Conservation (phyloP, 37 sponge, comb jelly and placozoan genomes). For the Chondrosia reniformis region DNA sequence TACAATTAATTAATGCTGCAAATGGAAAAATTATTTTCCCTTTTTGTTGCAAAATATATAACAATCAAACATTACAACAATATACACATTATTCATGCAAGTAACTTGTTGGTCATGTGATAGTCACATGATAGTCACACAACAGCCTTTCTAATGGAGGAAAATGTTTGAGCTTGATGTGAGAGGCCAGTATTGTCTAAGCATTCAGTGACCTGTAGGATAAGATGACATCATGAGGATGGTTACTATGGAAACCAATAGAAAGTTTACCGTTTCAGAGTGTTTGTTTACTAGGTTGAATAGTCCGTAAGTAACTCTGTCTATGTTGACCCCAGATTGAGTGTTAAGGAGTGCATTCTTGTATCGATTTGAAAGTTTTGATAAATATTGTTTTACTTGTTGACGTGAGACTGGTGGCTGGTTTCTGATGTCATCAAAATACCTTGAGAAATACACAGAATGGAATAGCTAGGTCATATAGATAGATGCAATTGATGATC, state of each 20-base stretch:
- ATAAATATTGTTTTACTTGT: neutral
- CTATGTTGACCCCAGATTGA: neutral
- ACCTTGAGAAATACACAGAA: too few species aligned
- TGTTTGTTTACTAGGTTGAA: neutral
- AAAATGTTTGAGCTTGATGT: neutral
- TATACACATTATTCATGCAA: too few species aligned
- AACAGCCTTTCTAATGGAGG: neutral
- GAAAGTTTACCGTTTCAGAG: constrained; percentile 12
- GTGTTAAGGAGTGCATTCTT: neutral
- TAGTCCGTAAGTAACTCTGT: neutral
- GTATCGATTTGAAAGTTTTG: neutral
- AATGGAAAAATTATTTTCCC: too few species aligned
- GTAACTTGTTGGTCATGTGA: too few species aligned
- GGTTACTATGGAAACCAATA: too few species aligned
- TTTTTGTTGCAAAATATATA: too few species aligned
- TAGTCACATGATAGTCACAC: too few species aligned
- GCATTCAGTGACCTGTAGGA: neutral
- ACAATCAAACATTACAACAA: too few species aligned
- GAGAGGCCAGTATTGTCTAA: constrained; percentile 8
- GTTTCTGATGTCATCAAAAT: neutral
- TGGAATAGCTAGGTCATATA: too few species aligned
- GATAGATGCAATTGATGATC: too few species aligned
- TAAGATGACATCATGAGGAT: too few species aligned
- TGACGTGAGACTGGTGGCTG: neutral
- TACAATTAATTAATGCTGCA: too few species aligned